phyloP scores from a whole-genome alignment of 2,797 vertebrate genomes.

The Dallia pectoralis region DNA sequence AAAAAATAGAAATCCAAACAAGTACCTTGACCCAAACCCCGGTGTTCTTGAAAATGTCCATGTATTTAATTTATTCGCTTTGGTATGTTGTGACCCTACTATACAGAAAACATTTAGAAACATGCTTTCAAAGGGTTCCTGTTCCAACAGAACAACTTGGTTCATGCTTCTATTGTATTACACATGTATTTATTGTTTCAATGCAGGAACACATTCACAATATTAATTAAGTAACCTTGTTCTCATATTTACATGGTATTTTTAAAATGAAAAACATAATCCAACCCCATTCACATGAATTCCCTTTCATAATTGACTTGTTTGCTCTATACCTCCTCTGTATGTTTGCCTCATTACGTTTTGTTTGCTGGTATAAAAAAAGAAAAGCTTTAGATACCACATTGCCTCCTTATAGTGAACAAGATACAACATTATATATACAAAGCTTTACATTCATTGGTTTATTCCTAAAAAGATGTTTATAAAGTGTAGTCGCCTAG shows the following conservation, averaged over 20 bases:
- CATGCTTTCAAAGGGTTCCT: constrained; percentile 27
- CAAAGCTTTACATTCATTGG: constrained; percentile 3
- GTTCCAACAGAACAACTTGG: constrained; percentile 7
- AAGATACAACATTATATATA: constrained; percentile 7
- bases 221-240: constrained; percentile 1
- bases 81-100: constrained; percentile 17
- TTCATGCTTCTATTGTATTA: constrained; percentile 38
- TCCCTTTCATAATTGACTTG: background rate
- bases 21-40: background rate
- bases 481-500: background rate
- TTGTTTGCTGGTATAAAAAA: constrained; percentile 17
- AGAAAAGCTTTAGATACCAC: constrained; percentile 32
- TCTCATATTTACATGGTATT: constrained; percentile 23
- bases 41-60: constrained; percentile 40
- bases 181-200: constrained; percentile 22
- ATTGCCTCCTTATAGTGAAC: constrained; percentile 26
- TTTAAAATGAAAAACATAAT: constrained; percentile 30
- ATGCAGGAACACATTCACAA: constrained; percentile 17
- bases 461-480: background rate
- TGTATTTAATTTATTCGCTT: constrained; percentile 40
- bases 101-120: background rate
- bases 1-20: background rate
- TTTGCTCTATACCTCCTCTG: constrained; percentile 15
- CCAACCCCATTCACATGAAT: constrained; percentile 13
- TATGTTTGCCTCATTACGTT: background rate